Evolutionary conservation across 2,888 invertebrate genomes (phyloP).

Genomic region (Tachina lurida): DNA sequence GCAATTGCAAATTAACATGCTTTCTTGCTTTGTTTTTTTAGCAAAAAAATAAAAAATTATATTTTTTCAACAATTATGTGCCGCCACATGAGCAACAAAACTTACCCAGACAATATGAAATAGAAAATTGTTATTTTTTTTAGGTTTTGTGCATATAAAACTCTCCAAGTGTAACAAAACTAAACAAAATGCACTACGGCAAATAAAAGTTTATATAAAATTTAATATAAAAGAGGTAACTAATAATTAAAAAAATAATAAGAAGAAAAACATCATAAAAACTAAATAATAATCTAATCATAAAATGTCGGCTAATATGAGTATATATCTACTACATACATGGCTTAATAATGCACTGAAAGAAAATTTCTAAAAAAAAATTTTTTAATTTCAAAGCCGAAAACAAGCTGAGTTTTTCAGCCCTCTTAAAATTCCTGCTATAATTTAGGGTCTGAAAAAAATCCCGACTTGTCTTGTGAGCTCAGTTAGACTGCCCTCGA

Average conservation of each 20-base stretch:
- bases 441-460: too few relatives aligned
- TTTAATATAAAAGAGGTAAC: constrained; percentile 8
- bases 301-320: not conserved
- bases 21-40: not conserved
- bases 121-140: constrained; percentile 14
- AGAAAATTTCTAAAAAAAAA: not conserved
- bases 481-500: too few relatives aligned
- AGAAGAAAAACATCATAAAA: constrained; percentile 23
- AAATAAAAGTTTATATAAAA: constrained; percentile 5
- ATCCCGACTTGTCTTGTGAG: too few relatives aligned
- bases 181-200: constrained; percentile 42
- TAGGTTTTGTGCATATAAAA: constrained; percentile 33
- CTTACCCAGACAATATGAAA: constrained; percentile 33
- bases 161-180: constrained; percentile 63
- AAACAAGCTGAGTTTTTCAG: too few relatives aligned
- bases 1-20: constrained; percentile 43
- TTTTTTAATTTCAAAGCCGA: not conserved
- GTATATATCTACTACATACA: too few relatives aligned
- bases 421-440: too few relatives aligned
- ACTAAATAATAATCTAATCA: constrained; percentile 7
- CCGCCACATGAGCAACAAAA: constrained; percentile 52
- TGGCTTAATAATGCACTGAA: constrained; percentile 11
- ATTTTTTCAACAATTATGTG: constrained; percentile 56
- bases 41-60: not conserved
- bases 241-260: not conserved